phyloP scores from a whole-genome alignment of 2,113 vertebrate species.

The Tinamus guttatus region DNA sequence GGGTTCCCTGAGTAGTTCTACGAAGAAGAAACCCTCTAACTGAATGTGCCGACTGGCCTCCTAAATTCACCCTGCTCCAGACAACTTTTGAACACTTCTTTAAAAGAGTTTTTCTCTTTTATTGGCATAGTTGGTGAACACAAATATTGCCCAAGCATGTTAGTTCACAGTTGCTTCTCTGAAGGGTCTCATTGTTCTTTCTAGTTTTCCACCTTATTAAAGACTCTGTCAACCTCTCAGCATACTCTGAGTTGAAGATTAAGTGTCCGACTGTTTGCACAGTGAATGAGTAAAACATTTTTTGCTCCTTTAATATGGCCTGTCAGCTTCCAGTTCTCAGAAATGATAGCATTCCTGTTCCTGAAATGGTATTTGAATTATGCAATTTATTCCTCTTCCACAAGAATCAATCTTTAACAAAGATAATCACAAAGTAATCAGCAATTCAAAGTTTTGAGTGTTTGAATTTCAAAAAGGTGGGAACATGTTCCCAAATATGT shows the following conservation, averaged over 20 bases:
- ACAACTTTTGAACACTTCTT: not conserved
- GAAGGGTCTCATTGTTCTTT: not conserved
- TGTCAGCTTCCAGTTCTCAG: not conserved
- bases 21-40: not conserved
- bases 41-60: not conserved
- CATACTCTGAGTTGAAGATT: not conserved
- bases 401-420: not conserved
- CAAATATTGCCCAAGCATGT: not conserved
- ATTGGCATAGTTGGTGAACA: not conserved
- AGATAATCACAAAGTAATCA: not conserved
- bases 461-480: not conserved
- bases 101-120: not conserved
- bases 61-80: not conserved
- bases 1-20: not conserved
- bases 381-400: not conserved
- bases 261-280: not conserved
- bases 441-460: not conserved
- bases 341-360: not conserved
- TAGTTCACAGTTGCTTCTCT: not conserved
- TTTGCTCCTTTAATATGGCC: not conserved
- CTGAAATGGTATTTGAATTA: not conserved
- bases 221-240: not conserved
- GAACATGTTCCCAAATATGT: not conserved
- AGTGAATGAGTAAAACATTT: not conserved
- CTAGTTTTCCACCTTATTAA: not conserved